Evolutionary conservation across 1,140 invertebrate genomes (phyloP).

Genomic region (Danaus melanippus): DNA sequence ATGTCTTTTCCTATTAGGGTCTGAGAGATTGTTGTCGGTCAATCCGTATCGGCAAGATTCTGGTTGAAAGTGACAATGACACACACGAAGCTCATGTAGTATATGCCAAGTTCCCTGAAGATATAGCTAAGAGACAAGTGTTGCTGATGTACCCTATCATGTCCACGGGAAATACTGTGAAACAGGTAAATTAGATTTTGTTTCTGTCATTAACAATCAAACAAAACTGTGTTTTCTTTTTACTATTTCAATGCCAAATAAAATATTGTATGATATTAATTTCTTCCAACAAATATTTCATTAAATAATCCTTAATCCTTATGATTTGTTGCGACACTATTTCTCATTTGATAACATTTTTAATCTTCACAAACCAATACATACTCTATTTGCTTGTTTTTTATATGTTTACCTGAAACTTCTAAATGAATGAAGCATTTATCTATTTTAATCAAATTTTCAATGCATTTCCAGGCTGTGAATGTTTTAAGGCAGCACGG

Average conservation of each 20-base stretch:
- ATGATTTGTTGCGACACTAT: too few species aligned
- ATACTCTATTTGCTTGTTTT: too few species aligned
- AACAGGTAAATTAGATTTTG: constrained; percentile 69
- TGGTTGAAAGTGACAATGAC: constrained; percentile 97
- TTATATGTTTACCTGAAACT: too few species aligned
- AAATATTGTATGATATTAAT: too few species aligned
- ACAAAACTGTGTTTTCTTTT: too few species aligned
- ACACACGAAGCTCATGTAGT: constrained; percentile 97
- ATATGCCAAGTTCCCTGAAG: constrained; percentile 98
- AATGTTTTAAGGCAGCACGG: constrained; percentile 94
- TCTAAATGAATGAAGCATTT: too few species aligned
- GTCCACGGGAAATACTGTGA: constrained; percentile 96
- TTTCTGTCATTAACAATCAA: constrained; percentile 1
- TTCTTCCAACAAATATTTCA: too few species aligned
- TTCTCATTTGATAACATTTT: too few species aligned
- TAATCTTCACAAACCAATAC: too few species aligned
- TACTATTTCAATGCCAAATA: too few species aligned
- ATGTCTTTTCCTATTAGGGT: constrained; percentile 74
- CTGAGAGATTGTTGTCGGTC: constrained; percentile 97
- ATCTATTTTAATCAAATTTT: too few species aligned
- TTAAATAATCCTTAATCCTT: too few species aligned
- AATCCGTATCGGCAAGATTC: constrained; percentile 97
- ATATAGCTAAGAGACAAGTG: constrained; percentile 91
- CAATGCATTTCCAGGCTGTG: constrained; percentile 81
- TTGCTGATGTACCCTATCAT: constrained; percentile 99